Percentiles rank a stretch among this genome's conserved stretches.
phyloP scores from a whole-genome alignment of 2,113 vertebrate genomes.

The Ochotona curzoniae region DNA sequence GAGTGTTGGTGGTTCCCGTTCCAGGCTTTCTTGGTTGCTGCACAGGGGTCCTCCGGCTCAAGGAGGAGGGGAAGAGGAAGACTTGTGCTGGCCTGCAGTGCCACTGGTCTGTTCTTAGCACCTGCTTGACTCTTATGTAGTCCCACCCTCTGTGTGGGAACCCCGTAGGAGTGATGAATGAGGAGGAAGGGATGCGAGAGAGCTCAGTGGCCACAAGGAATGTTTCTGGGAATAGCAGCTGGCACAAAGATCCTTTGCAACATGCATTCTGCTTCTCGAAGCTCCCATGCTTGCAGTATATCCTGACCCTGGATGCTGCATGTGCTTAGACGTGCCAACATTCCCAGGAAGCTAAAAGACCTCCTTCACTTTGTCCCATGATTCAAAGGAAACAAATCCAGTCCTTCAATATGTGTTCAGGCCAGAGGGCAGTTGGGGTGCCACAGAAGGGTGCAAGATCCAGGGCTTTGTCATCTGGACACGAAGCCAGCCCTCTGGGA shows the following conservation, averaged over 20 bases:
- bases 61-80: background rate
- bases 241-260: background rate
- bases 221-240: background rate
- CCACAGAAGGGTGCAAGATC: background rate
- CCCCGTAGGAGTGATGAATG: background rate
- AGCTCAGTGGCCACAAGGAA: background rate
- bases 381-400: constrained; percentile 2
- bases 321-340: fast-evolving
- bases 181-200: background rate
- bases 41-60: fast-evolving
- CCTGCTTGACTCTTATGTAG: background rate
- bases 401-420: background rate
- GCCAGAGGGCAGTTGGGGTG: background rate
- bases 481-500: background rate
- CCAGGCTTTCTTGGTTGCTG: background rate
- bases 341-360: background rate
- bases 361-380: background rate
- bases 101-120: background rate
- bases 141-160: background rate
- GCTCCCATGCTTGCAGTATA: fast-evolving
- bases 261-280: background rate
- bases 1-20: fast-evolving
- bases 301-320: too few relatives aligned
- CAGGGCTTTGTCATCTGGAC: too few relatives aligned
- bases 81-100: background rate